Base-by-base conservation (phyloP, 2,113 vertebrate species). In the Cavia porcellus region DNA sequence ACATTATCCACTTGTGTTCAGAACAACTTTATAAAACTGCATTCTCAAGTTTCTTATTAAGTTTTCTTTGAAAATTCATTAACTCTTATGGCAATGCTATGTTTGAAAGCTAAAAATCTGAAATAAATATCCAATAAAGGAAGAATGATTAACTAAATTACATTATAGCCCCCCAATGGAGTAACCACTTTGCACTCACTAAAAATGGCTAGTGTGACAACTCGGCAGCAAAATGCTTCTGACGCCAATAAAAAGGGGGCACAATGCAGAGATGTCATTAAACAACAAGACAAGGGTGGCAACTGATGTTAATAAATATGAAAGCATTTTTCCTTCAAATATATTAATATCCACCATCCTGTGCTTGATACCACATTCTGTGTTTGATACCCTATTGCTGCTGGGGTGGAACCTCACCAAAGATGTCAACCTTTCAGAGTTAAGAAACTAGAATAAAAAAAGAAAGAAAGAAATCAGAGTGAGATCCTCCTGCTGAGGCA, bases 31-130 rank as follows among this genome's bases (percentile, higher is more conserved):
- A 66, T 47, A 82, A 94, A 92, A 92, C 35, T 86, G 24, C 7
- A 89, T 75, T 83, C 83, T 92, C 32, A 57, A 57, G 45, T 61
- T 82, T 90, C 96, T 94, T 82, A 59, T 89, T 93, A 88, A 45
- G 7, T n/a, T 85, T 94, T 86, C 82, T 68, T 96, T 92, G 12
- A 61, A 87, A 92, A 95, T 47, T 86, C 80, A 59, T 28, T 52
- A 70, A 90, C 20, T 95, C 59, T 75, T 57, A 77, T 1, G 59
- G 25, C 35, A 50, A 45, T 91, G 52, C 57, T 80, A 70, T 9
- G 17, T n/a, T 10, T 10, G 7, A 90, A 82, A 89, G 52, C 64
- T 95, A 90, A 94, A 95, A 90, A 86, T 38, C 66, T 47, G 38
- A 95, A 90, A 93, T 72, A 86, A 74, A 79, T 85, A 47, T 83